These are phyloP conservation scores for Drosophila navojoa DNA, from an alignment of 1,140 invertebrate genomes.

Conservation along the genomic window DNA sequence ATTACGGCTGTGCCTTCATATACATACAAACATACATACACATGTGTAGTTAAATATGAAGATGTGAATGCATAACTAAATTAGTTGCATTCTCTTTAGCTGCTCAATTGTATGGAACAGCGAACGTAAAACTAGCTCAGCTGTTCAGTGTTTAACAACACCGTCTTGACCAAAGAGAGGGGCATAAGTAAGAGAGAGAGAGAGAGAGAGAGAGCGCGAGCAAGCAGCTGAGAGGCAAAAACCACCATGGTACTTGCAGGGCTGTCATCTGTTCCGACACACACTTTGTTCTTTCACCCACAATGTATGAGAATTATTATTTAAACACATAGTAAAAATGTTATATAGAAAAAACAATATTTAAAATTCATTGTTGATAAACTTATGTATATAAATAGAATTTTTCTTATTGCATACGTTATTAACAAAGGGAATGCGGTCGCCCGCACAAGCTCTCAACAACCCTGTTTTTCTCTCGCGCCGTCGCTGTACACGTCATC, in stretches of 20 bases:
- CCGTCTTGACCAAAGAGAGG: conserved; percentile 17
- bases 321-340: too few species aligned
- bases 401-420: not conserved
- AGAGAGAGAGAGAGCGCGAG: not conserved
- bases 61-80: conserved; percentile 41
- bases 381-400: not conserved
- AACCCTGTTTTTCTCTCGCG: conserved; percentile 55
- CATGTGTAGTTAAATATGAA: conserved; percentile 2
- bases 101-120: conserved; percentile 1
- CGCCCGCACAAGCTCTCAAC: conserved; percentile 8
- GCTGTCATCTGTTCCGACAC: conserved; percentile 28
- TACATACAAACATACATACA: not conserved
- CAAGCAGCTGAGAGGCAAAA: not conserved
- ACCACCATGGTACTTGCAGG: conserved; percentile 5
- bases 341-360: not conserved
- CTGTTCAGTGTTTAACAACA: conserved; percentile 62
- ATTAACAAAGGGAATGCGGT: too few species aligned
- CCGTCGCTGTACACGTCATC: conserved; percentile 71
- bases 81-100: conserved; percentile 33
- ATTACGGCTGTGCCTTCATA: conserved; percentile 1
- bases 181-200: conserved; percentile 28
- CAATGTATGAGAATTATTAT: too few species aligned
- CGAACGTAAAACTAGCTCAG: conserved; percentile 23
- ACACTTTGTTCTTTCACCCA: too few species aligned
- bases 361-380: not conserved